Percentiles rank a stretch among this genome's conserved stretches.
These are phyloP conservation scores for Arothron firmamentum DNA, from an alignment of 2,113 vertebrate species.

Conservation along the genomic window DNA sequence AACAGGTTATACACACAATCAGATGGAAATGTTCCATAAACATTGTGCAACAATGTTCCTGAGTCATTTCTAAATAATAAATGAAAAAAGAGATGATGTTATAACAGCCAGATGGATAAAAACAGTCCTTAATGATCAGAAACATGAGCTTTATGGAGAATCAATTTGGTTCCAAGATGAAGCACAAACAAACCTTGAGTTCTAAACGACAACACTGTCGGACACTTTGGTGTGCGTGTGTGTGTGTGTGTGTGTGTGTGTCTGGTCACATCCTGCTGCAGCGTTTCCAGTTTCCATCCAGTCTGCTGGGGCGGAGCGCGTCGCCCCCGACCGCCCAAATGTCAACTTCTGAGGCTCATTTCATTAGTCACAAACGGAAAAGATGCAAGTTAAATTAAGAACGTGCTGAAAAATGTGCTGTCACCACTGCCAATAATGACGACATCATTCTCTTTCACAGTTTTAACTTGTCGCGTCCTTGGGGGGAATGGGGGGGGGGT, in stretches of 20 bases:
- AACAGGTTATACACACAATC: too few species aligned
- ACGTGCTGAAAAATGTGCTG: conserved; percentile 7
- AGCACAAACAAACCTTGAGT: background rate
- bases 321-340: background rate
- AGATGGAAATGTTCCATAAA: too few species aligned
- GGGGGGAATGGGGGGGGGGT: background rate
- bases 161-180: too few species aligned
- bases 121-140: too few species aligned
- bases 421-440: conserved; percentile 27
- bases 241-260: background rate
- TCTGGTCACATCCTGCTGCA: background rate
- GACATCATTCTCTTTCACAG: conserved; percentile 12
- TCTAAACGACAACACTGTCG: background rate
- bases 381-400: conserved; percentile 7
- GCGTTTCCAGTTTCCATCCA: background rate
- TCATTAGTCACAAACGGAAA: background rate
- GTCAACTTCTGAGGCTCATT: background rate
- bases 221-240: background rate
- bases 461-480: conserved; percentile 37
- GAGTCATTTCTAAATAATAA: too few species aligned
- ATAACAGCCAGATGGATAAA: too few species aligned
- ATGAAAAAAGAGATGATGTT: too few species aligned
- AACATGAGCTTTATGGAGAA: too few species aligned
- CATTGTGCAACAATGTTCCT: too few species aligned
- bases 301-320: too few species aligned